Evolutionary conservation across 2,888 invertebrate species (phyloP), one percentile per base, ranked within the genome.

Genomic region (Drosophila rellima): DNA sequence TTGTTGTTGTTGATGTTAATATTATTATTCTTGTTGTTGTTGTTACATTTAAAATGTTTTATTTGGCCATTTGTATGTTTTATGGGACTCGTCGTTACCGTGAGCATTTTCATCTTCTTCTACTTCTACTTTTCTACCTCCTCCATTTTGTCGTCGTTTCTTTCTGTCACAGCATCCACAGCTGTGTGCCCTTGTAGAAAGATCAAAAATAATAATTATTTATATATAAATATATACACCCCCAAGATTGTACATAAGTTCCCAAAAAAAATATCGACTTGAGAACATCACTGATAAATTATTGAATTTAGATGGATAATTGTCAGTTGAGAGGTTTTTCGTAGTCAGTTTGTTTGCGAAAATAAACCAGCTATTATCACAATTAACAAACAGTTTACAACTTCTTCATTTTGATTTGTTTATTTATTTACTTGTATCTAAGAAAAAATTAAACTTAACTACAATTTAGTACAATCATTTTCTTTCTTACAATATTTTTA

Each of bases 11-110:
- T 52, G 10, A 31, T 51, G 10, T 51, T 51, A 39, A 48, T 65
- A 18, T 75, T 73, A 50, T 70, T 61, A 11, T 64, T 65, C 31
- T 33, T 66, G 59, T 63, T 80, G 80, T 79, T 84, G 85, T 74
- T 86, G 82, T 70, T 82, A 88, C 86, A 87, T 88, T 87, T 87
- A 87, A 88, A 88, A 88, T 87, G 86, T 88, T 88, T 88, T 88
- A 88, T 88, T 89, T 88, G 86, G 82, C 89, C 89, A 88, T 88
- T 87, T 89, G 80, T 82, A 85, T 88, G 87, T 85, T 88, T 88
- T 88, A 88, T 89, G 84, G 82, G 71, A 80, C 72, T 79, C 76
- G 76, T 80, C 83, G 76, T 80, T 76, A 75, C 80, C 66, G 70
- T 74, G 68, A 70, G 73, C 57, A 42, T 59, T 42, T 17, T n/a